Percentiles rank a stretch among this genome's conserved stretches.
phyloP scores from a whole-genome alignment of 1,140 invertebrate genomes.

The Zaprionus gabonicus region DNA sequence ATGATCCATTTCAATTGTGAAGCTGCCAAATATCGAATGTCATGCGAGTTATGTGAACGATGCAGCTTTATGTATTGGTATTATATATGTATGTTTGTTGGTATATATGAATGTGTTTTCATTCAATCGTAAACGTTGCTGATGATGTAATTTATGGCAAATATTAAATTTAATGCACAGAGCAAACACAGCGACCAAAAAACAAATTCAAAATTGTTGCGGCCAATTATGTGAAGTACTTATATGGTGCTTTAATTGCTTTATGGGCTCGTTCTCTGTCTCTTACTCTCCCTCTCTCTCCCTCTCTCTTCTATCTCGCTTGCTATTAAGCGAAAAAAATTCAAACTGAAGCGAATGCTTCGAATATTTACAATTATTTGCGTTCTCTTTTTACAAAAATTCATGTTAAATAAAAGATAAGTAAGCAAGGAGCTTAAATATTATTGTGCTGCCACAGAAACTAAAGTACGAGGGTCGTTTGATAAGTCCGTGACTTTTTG shows the following conservation, averaged over 20 bases:
- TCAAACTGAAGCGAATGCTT: slow-evolving; percentile 37
- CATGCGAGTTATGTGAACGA: slow-evolving; percentile 1
- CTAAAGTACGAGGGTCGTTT: no score
- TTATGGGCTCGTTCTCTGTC: slow-evolving; percentile 29
- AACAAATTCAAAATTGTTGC: slow-evolving; percentile 51
- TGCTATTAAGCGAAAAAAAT: slow-evolving; percentile 46
- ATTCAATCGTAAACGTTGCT: slow-evolving; percentile 42
- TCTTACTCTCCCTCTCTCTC: no score
- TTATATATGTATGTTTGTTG: background rate
- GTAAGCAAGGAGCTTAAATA: background rate
- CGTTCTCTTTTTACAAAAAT: background rate
- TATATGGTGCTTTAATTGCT: slow-evolving; percentile 75
- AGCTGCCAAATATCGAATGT: slow-evolving; percentile 26
- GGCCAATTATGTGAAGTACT: slow-evolving; percentile 74
- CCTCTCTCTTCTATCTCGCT: background rate
- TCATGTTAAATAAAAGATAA: background rate
- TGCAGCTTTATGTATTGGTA: background rate
- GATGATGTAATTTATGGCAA: slow-evolving; percentile 79
- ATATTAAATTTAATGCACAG: slow-evolving; percentile 73
- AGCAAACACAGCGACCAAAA: slow-evolving; percentile 34
- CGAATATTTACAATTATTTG: slow-evolving; percentile 19
- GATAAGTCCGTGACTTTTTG: no score
- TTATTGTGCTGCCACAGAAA: background rate
- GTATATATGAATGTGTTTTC: background rate
- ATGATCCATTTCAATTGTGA: slow-evolving; percentile 28